Evolutionary conservation across 2,888 invertebrate species (phyloP).

Genomic region (Spilosoma lubricipeda): DNA sequence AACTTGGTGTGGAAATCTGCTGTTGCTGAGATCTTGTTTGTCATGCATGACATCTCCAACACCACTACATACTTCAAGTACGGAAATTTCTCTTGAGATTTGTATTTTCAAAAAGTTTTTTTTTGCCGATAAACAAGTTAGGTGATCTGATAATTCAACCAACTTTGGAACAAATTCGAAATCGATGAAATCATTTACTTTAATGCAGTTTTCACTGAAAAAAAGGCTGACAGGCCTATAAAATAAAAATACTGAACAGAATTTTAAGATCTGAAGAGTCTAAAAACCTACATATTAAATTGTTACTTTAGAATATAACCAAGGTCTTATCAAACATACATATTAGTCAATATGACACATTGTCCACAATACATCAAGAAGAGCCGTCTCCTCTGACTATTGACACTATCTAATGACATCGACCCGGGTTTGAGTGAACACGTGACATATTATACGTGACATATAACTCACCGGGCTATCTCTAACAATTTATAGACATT

Average conservation of each 20-base stretch:
- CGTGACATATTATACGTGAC: conserved; percentile 8
- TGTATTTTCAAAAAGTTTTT: no score
- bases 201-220: neutral
- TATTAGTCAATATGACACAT: conserved; percentile 18
- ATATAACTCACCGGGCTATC: conserved; percentile 6
- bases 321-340: conserved; percentile 9
- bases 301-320: neutral
- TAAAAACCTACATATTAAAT: neutral
- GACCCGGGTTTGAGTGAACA: conserved; percentile 6
- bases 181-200: no score
- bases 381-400: conserved; percentile 10
- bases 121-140: no score
- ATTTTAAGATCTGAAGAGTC: neutral
- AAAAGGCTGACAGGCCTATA: neutral
- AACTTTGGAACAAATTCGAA: no score
- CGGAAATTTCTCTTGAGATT: no score
- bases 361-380: conserved; percentile 6
- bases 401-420: conserved; percentile 21
- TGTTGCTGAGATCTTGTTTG: no score
- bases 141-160: no score
- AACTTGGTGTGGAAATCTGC: no score
- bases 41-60: no score
- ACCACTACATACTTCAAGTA: no score
- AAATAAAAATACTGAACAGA: neutral
- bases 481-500: conserved; percentile 8